A percentile compares a stretch with the other conserved stretches of the same genome.
phyloP scores from a whole-genome alignment of 2,888 invertebrate genomes.

The Chirona hameri region DNA sequence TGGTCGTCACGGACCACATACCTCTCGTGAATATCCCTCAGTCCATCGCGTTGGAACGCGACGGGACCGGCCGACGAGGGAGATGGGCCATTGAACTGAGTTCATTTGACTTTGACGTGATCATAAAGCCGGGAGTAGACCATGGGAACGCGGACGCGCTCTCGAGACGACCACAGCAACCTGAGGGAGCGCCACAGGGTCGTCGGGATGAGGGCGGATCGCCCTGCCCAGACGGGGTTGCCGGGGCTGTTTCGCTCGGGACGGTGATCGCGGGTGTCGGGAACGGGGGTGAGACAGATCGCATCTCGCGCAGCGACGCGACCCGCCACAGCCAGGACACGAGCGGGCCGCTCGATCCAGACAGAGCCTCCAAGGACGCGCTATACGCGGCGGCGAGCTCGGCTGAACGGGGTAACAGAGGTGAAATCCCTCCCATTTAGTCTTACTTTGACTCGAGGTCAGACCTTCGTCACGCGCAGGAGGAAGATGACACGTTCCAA shows the following conservation, averaged over 20 bases:
- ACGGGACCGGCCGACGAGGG: background rate
- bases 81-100: background rate
- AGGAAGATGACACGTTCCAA: background rate
- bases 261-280: too few species aligned
- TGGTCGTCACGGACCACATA: background rate
- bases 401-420: background rate
- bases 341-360: background rate
- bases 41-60: background rate
- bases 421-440: background rate
- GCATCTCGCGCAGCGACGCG: too few species aligned
- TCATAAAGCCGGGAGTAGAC: background rate
- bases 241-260: too few species aligned
- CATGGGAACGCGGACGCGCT: background rate
- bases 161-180: background rate
- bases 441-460: too few species aligned
- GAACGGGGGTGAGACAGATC: too few species aligned
- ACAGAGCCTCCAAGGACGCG: too few species aligned
- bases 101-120: background rate
- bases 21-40: background rate
- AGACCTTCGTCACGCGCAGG: background rate
- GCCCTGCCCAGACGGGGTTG: background rate
- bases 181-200: background rate
- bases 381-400: background rate
- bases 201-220: background rate
- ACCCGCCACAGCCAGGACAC: background rate